Evolutionary conservation across 2,113 vertebrate species (phyloP).

Genomic region (Nesogale talazaci): DNA sequence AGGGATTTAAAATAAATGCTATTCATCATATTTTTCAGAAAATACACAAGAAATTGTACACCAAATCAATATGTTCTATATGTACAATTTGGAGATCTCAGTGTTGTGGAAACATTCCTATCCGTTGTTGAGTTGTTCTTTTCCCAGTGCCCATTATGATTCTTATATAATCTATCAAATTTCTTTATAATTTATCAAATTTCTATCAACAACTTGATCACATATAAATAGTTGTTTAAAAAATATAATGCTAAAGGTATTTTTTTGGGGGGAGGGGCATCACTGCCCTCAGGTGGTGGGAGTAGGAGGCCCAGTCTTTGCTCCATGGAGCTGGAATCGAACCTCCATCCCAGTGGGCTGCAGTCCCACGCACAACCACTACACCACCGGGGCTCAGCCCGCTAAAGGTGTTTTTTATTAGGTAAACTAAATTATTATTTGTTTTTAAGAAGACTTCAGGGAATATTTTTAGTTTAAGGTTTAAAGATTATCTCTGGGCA

Average conservation of each 20-base stretch:
- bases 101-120: not conserved
- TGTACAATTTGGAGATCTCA: not conserved
- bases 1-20: too few relatives aligned
- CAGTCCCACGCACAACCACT: too few relatives aligned
- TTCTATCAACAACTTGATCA: not conserved
- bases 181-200: not conserved
- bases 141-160: not conserved
- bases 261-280: too few relatives aligned
- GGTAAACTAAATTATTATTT: not conserved
- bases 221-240: not conserved
- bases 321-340: too few relatives aligned
- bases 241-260: not conserved
- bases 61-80: not conserved
- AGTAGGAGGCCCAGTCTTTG: too few relatives aligned
- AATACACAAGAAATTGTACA: not conserved
- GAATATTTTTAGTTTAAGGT: not conserved
- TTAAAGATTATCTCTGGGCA: not conserved
- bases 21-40: not conserved
- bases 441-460: not conserved
- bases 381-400: too few relatives aligned
- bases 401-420: not conserved
- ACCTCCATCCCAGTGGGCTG: too few relatives aligned
- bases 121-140: not conserved
- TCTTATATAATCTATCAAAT: not conserved
- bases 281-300: too few relatives aligned